A percentile compares a stretch with the other conserved stretches of the same genome.
These are phyloP conservation scores for Lasioglossum vierecki DNA, from an alignment of 2,888 invertebrate species.

Conservation along the genomic window DNA sequence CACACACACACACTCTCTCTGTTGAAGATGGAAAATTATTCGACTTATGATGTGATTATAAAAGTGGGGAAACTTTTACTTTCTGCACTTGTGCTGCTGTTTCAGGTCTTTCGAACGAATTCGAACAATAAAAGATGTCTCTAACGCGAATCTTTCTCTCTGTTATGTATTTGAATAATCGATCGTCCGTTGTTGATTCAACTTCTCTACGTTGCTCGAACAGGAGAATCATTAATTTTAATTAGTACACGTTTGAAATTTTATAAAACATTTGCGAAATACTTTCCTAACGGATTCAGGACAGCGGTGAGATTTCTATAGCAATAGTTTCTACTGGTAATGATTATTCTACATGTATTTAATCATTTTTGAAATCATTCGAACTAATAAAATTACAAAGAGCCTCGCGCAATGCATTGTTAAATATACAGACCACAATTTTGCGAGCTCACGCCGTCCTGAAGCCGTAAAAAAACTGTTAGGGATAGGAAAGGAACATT, in stretches of 20 bases:
- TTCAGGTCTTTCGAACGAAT: slow-evolving; percentile 42
- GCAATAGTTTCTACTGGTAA: neutral
- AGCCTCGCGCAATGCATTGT: neutral
- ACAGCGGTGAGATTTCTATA: neutral
- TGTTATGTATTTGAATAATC: slow-evolving; percentile 34
- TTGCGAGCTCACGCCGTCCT: neutral
- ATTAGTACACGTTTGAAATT: neutral
- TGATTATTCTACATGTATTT: neutral
- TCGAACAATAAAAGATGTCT: slow-evolving; percentile 59
- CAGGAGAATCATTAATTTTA: neutral
- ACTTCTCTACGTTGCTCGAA: slow-evolving; percentile 14
- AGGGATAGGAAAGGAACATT: neutral
- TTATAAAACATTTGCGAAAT: neutral
- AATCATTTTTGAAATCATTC: neutral
- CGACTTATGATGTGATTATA: slow-evolving; percentile 36
- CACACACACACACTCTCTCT: no score
- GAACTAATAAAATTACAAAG: neutral
- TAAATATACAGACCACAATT: neutral
- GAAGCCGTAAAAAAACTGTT: neutral
- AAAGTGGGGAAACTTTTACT: slow-evolving; percentile 52
- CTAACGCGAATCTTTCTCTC: slow-evolving; percentile 45
- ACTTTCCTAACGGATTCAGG: neutral
- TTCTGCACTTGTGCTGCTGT: slow-evolving; percentile 54
- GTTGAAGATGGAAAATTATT: slow-evolving; percentile 30
- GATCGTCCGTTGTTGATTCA: no score